Base-by-base conservation (phyloP, 2,888 invertebrate species). In the Smittia sp. region DNA sequence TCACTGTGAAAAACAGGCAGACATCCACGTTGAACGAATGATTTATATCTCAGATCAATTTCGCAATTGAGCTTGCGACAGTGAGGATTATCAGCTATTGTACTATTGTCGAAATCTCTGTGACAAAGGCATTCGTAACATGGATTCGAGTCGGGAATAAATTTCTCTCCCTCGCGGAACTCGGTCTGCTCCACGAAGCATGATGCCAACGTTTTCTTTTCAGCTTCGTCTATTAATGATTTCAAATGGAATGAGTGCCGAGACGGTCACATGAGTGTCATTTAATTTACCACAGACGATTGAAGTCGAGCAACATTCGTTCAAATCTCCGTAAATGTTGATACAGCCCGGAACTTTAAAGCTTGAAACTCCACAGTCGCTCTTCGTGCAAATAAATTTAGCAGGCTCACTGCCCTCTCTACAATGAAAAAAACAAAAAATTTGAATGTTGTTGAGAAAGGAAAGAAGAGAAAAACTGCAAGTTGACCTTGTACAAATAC, bases 1-100 rank as follows among this genome's bases (percentile, higher is more conserved):
- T 39, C 65, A 46, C 22, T 32, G 15, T 22, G 20, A 9, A 65
- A 73, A 27, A 73, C 32, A 18, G 73, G 73, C 41, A 73, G 46
- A 46, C 73, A 73, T 39, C 73, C 73, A 65, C 73, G 73, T 46
- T 73, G 73, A 15, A 73, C 62, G 18, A 65, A 63, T 18, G 73
- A 63, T 27, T 65, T 65, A 20, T 63, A 73, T 65, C 25, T 63
- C 24, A 73, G 27, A 9, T 73, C 65, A 9, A 73, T 63, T 24
- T 65, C 41, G 32, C 73, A 73, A 73, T 73, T 73, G 1, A 73
- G 9, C 46, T 63, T 22, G 7, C 27, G 65, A 65, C 63, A 73
- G n/a, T 63, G 73, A 46, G 63, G 25, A 63, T 39, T 73, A 20
- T 73, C 46, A 39, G 41, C 38, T 9, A 73, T 73, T 38, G 73